Evolutionary conservation across 2,113 vertebrate genomes (phyloP).

Genomic region (Podarcis cretensis): DNA sequence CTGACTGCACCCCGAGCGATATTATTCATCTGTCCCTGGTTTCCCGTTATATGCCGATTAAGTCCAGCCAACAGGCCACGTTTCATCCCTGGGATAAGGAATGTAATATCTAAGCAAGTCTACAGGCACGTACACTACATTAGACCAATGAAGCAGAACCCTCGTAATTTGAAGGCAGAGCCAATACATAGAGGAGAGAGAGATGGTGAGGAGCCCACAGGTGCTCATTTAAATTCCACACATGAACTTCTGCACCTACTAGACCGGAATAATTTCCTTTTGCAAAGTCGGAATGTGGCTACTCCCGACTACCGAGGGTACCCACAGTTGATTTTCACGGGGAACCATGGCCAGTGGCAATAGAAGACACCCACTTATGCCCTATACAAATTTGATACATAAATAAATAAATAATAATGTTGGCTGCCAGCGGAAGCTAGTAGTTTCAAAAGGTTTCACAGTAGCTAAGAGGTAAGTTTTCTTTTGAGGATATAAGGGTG

Average conservation of each 20-base stretch:
- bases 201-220: not conserved
- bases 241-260: conserved; percentile 21
- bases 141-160: not conserved
- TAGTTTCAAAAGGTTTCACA: not conserved
- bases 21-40: not conserved
- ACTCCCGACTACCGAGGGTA: conserved; percentile 26
- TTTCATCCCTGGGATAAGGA: not conserved
- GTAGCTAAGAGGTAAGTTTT: not conserved
- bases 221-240: conserved; percentile 38
- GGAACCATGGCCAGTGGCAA: not conserved
- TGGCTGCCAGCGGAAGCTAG: not conserved
- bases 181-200: not conserved
- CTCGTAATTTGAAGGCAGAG: not conserved
- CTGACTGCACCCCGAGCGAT: not conserved
- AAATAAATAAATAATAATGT: no score
- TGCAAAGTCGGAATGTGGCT: not conserved
- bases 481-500: not conserved
- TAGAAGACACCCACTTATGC: not conserved
- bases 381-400: not conserved
- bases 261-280: conserved; percentile 28
- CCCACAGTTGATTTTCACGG: not conserved
- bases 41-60: not conserved
- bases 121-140: not conserved
- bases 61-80: not conserved
- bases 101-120: not conserved